Base-by-base conservation (phyloP, 2,797 vertebrate species). In the Spatula clypeata region DNA sequence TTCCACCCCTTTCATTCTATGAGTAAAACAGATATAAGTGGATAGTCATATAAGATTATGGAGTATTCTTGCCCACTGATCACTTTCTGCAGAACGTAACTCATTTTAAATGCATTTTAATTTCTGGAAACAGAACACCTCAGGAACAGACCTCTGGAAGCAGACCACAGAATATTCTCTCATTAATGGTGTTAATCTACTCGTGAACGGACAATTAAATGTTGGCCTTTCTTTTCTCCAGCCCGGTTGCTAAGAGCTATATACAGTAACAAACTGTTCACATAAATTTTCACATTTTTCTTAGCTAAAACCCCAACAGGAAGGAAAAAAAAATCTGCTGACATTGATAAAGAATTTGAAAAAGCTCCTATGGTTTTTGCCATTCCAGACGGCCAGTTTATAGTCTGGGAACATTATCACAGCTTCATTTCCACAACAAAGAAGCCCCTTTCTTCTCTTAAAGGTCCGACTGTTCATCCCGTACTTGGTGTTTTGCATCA, bases 391-490 rank as follows among this genome's bases (percentile, higher is more conserved):
- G 94, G 89, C 72, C 94, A 90, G 76, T 95, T 97, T 97, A 88
- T 81, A 94, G 82, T 91, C 96, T 95, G 88, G 86, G 93, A 96
- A 96, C 80, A 94, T 88, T 85, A 94, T 96, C 60, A 13, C 61
- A 83, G 91, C 92, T 94, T 98, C 86, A 95, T 96, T 97, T 97
- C 90, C 86, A 96, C 87, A 95, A 94, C 75, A 96, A 95, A 97
- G 95, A 75, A 38, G 24, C 51, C 62, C 38, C 75, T 90, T 94
- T 96, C 73, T 96, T 94, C 96, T 94, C 87, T 81, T 80, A 84
- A 60, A 88, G 72, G 73, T 96, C 95, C 94, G 81, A 87, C 90
- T 67, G 3, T 96, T 97, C 95, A 90, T 89, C 88, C 89, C 85
- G 79, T 65, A 91, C 93, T 80, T 76, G 57, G 74, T 54, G 51